Conservation (phyloP, 2,113 vertebrate species). For the Pteronura brasiliensis region DNA sequence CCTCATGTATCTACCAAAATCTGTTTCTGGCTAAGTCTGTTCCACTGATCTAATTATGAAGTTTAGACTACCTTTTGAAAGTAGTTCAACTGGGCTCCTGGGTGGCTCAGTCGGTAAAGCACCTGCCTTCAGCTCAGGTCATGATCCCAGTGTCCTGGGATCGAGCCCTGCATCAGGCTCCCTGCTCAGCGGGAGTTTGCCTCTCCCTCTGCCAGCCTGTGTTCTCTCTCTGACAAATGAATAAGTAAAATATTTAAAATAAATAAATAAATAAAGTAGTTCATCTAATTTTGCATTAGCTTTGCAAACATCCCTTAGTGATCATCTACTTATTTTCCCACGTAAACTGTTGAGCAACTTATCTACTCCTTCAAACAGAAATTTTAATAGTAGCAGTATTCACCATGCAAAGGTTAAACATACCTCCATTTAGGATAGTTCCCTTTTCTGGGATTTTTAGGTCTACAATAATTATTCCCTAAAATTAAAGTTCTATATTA, state of each 20-base stretch:
- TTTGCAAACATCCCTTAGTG: background rate
- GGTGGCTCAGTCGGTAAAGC: background rate
- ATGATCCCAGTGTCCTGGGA: background rate
- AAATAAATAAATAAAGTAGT: background rate
- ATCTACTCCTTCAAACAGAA: background rate
- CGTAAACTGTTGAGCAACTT: background rate
- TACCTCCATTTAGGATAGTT: background rate
- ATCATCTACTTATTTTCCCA: background rate
- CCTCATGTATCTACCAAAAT: background rate
- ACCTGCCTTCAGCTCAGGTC: background rate
- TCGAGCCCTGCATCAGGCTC: no score
- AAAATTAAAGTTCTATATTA: background rate
- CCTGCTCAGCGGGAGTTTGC: no score
- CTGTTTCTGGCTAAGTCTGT: background rate
- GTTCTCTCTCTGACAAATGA: background rate
- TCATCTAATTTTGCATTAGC: background rate
- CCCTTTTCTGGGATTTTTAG: background rate
- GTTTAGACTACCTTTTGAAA: background rate
- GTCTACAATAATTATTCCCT: background rate
- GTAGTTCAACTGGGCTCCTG: background rate
- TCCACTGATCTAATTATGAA: background rate
- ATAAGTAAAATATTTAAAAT: background rate
- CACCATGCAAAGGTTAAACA: background rate
- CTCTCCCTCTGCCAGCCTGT: background rate
- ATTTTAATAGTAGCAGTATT: background rate